Percentiles rank a stretch among this genome's conserved stretches.
These are phyloP conservation scores for Scatophagus argus DNA, from an alignment of 2,113 vertebrate genomes.

Conservation along the genomic window DNA sequence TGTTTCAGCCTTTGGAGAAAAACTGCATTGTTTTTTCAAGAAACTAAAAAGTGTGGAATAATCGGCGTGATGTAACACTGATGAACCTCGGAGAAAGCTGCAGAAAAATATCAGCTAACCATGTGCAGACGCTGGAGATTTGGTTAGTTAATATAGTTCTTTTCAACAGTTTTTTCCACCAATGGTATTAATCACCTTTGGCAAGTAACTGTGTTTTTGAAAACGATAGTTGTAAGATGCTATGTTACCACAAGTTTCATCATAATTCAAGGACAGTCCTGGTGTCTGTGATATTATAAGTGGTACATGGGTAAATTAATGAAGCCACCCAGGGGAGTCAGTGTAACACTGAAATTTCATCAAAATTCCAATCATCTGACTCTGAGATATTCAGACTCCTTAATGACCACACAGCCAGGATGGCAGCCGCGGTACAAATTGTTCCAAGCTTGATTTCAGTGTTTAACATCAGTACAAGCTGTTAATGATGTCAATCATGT, in stretches of 20 bases:
- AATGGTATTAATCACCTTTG: neutral
- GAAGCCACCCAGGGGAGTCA: constrained; percentile 65
- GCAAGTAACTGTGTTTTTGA: neutral
- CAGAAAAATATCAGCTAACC: constrained; percentile 1
- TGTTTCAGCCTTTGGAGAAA: constrained; percentile 9
- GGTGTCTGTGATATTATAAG: constrained; percentile 43
- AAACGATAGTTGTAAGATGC: neutral
- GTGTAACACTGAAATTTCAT: constrained; percentile 75
- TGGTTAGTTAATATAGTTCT: neutral
- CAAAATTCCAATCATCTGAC: constrained; percentile 65
- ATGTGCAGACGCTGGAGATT: neutral
- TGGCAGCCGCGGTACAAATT: constrained; percentile 43
- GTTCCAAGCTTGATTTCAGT: constrained; percentile 44
- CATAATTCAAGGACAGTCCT: constrained; percentile 43
- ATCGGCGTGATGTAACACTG: constrained; percentile 23
- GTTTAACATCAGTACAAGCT: constrained; percentile 50
- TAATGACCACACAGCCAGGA: constrained; percentile 59
- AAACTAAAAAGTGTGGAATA: constrained; percentile 24
- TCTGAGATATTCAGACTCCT: constrained; percentile 51
- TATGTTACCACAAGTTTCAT: constrained; percentile 39
- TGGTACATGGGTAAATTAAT: constrained; percentile 68
- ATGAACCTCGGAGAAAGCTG: constrained; percentile 25
- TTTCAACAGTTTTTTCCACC: neutral
- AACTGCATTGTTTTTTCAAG: constrained; percentile 11
- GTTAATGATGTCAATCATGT: constrained; percentile 58